These are phyloP conservation scores for Anomalospiza imberbis DNA, from an alignment of 2,797 vertebrate species.

Conservation along the genomic window DNA sequence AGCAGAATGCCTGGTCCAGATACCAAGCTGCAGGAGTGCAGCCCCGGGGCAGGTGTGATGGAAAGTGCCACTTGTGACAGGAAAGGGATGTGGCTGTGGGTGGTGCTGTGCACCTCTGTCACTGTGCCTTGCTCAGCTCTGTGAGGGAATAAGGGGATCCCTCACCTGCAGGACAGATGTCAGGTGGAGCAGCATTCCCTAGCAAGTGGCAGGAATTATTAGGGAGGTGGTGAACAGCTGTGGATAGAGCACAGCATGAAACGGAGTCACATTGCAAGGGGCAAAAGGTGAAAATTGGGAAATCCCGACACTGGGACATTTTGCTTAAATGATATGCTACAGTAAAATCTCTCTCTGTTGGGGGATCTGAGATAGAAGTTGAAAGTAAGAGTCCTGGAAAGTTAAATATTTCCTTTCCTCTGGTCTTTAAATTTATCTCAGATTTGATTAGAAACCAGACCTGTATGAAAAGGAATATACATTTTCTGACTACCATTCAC, in stretches of 20 bases:
- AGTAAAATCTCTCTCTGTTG: not conserved
- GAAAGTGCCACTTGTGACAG: fast-evolving
- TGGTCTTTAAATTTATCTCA: not conserved
- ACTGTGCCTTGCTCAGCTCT: fast-evolving
- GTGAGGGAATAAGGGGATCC: not conserved
- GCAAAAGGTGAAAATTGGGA: not conserved
- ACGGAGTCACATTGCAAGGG: not conserved
- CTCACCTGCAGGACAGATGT: not conserved
- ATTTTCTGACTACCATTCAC: not conserved
- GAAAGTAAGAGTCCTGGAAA: not conserved
- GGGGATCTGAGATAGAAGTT: not conserved
- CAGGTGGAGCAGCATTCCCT: not conserved
- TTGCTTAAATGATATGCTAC: not conserved
- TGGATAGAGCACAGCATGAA: not conserved
- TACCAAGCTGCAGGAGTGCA: not conserved
- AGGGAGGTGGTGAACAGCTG: not conserved
- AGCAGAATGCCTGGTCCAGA: not conserved
- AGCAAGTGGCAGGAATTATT: not conserved
- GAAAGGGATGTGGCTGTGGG: not conserved
- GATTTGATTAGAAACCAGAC: not conserved
- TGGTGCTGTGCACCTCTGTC: not conserved
- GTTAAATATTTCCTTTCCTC: not conserved
- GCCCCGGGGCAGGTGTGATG: fast-evolving
- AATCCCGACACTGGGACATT: not conserved
- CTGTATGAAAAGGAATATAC: not conserved